Conservation (phyloP, 2,797 vertebrate genomes). For the Malacoctenus gilli region DNA sequence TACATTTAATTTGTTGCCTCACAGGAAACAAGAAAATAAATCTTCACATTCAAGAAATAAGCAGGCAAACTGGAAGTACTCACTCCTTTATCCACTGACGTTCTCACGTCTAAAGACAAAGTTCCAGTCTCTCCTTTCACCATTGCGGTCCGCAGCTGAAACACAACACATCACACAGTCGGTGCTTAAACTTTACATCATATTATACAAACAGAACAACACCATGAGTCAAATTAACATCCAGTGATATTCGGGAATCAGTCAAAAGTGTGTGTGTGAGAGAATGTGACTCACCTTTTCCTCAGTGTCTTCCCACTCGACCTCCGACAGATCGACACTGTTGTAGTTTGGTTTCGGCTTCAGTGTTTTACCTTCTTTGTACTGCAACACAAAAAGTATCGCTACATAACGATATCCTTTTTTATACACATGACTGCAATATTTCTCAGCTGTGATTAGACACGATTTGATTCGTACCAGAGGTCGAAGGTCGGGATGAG, state of each 20-base stretch:
- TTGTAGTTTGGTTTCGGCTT: constrained; percentile 97
- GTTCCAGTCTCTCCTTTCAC: constrained; percentile 92
- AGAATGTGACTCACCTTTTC: constrained; percentile 83
- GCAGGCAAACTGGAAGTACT: no score
- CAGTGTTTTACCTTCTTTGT: constrained; percentile 92
- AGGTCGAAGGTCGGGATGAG: constrained; percentile 94
- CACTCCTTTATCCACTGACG: constrained; percentile 93
- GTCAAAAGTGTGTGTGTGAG: constrained; percentile 6
- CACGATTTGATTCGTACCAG: constrained; percentile 87
- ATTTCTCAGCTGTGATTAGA: no score
- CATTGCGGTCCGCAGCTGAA: constrained; percentile 95
- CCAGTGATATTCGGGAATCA: no score
- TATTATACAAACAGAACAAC: no score
- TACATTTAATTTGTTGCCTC: not conserved
- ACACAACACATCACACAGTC: constrained; percentile 12
- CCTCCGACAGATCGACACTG: constrained; percentile 94
- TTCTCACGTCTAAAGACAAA: constrained; percentile 89
- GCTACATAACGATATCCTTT: no score
- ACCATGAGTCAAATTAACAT: no score
- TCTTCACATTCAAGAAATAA: not conserved
- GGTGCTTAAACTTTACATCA: not conserved
- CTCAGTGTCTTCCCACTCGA: constrained; percentile 93
- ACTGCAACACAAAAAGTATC: no score
- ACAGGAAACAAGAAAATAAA: not conserved
- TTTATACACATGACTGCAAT: no score